phyloP scores from a whole-genome alignment of 2,797 vertebrate genomes.

The Neopelma chrysocephalum region DNA sequence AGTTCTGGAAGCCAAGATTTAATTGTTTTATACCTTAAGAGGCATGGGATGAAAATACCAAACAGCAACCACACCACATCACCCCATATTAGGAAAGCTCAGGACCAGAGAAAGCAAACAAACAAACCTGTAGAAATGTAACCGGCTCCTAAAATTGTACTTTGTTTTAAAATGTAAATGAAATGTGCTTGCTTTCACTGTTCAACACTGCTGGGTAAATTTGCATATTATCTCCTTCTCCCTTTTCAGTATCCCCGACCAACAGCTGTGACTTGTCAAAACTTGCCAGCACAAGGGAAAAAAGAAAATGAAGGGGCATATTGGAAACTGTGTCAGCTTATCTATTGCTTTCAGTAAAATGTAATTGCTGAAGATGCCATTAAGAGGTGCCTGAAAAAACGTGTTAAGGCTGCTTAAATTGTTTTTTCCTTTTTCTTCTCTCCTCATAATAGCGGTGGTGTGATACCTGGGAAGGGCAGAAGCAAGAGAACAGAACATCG shows the following conservation, averaged over 20 bases:
- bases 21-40: slow-evolving; percentile 10
- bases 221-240: slow-evolving; percentile 67
- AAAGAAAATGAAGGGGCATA: slow-evolving; percentile 59
- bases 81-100: not conserved
- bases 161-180: slow-evolving; percentile 61
- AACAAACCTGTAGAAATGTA: not conserved
- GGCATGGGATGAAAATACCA: not conserved
- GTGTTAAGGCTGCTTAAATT: slow-evolving; percentile 36
- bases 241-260: slow-evolving; percentile 54
- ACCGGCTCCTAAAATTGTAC: not conserved
- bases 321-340: slow-evolving; percentile 59
- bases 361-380: slow-evolving; percentile 63
- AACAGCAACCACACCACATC: not conserved
- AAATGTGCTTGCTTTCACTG: slow-evolving; percentile 27
- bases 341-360: slow-evolving; percentile 56
- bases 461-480: slow-evolving; percentile 26
- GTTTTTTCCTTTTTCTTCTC: not conserved
- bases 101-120: not conserved
- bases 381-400: slow-evolving; percentile 53
- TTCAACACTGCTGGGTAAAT: slow-evolving; percentile 29
- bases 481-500: not conserved
- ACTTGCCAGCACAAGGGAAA: slow-evolving; percentile 59
- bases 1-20: slow-evolving; percentile 4
- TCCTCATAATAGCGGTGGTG: not conserved
- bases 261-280: slow-evolving; percentile 71